phyloP scores from a whole-genome alignment of 2,888 invertebrate genomes.

The Leptinotarsa juncta region DNA sequence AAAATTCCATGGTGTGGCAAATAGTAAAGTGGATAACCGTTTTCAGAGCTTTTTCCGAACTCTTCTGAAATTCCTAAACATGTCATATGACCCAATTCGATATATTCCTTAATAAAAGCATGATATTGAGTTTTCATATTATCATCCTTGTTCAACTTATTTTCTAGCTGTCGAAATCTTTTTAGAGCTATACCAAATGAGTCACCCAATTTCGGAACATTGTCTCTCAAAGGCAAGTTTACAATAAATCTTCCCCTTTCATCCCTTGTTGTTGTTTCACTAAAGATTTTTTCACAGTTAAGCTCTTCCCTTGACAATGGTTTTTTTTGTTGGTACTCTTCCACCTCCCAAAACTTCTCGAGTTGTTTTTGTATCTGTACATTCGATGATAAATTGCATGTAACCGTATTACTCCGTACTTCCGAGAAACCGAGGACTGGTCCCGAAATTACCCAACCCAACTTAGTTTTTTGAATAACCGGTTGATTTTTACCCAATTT shows the following conservation, averaged over 20 bases:
- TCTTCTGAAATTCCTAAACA: constrained; percentile 13
- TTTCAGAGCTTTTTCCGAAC: not conserved
- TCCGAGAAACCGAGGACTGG: constrained; percentile 5
- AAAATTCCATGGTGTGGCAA: constrained; percentile 44
- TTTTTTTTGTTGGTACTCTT: constrained; percentile 16
- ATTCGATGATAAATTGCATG: constrained; percentile 21
- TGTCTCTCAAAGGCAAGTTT: constrained; percentile 20
- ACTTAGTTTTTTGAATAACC: constrained; percentile 20
- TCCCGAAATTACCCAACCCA: constrained; percentile 32
- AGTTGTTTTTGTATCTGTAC: constrained; percentile 16
- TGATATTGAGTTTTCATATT: constrained; percentile 28
- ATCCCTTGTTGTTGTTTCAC: constrained; percentile 20
- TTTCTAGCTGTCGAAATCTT: constrained; percentile 34
- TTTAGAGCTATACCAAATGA: constrained; percentile 20
- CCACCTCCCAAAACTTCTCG: constrained; percentile 31
- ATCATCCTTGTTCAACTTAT: constrained; percentile 28
- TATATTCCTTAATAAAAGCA: constrained; percentile 35
- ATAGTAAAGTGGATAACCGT: constrained; percentile 24
- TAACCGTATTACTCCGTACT: constrained; percentile 4
- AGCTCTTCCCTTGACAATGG: constrained; percentile 21
- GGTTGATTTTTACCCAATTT: constrained; percentile 6
- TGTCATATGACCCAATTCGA: constrained; percentile 35
- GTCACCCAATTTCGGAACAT: not conserved
- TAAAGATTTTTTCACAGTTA: constrained; percentile 28
- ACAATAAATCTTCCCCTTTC: constrained; percentile 31